Base-by-base conservation (phyloP, 2,113 vertebrate genomes). In the Regulus satrapa region DNA sequence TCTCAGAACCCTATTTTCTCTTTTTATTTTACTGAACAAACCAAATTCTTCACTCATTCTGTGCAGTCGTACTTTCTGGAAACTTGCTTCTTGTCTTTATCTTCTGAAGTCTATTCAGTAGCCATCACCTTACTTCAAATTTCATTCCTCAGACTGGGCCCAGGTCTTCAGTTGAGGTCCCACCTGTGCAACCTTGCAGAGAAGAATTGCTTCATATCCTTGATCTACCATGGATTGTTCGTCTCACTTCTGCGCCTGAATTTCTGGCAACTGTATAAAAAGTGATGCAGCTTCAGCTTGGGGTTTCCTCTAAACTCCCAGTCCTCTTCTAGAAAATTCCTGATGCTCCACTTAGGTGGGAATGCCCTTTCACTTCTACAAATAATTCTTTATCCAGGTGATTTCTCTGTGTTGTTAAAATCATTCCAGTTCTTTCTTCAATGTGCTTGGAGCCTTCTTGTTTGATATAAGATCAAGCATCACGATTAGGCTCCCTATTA, bases 61-160 rank as follows among this genome's bases (percentile, higher is more conserved):
- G 3, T 52, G 3, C 49, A 62, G 28, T 20, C 5, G 24, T 18
- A n/a, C 29, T 49, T 83, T 45, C 40, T 86, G 62, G 64, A 67
- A 89, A n/a, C 12, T 34, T 66, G 10, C 3, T 15, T 21, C 4
- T 48, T 16, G 32, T n/a, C 21, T 79, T 76, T 58, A 23, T 66
- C 21, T 86, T 73, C 32, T 77, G 38, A 72, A 58, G 32, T 77
- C 25, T 40, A 1, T 36, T 10, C 24, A 34, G 17, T 10, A 83
- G 5, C 67, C 34, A 75, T 48, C 5, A 38, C 28, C 19, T 45
- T 79, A n/a, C 49, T 58, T 86, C 76, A 88, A 86, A 67, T 67
- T 46, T 5, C 0, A 2, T 75, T 88, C 38, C 52, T 88, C 34
- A 71, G 0, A n/a, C 0, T 59, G 24, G 32, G 29, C 24, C 14